Evolutionary conservation across 2,888 invertebrate genomes (phyloP).

Genomic region (Ernsta delagoae): DNA sequence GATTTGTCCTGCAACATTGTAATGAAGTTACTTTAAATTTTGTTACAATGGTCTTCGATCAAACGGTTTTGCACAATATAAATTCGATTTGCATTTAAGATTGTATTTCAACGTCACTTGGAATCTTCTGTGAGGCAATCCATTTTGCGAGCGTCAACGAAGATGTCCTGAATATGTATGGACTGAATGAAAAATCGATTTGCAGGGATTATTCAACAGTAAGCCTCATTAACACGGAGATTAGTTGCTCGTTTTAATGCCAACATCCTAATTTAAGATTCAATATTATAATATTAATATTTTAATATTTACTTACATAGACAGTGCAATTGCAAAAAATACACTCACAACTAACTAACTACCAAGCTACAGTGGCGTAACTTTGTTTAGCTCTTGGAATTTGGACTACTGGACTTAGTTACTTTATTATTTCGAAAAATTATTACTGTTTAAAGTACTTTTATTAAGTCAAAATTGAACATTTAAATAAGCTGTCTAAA

Average conservation of each 20-base stretch:
- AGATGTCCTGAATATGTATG: slow-evolving; percentile 47
- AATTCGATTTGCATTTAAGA: slow-evolving; percentile 22
- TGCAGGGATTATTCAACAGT: slow-evolving; percentile 50
- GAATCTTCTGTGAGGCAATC: slow-evolving; percentile 36
- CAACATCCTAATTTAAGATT: slow-evolving; percentile 33
- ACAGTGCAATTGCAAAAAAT: no score
- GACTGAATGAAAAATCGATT: slow-evolving; percentile 44
- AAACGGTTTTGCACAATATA: background rate
- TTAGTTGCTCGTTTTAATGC: slow-evolving; percentile 49
- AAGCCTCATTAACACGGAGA: slow-evolving; percentile 54
- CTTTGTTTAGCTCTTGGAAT: no score
- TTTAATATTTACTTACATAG: no score
- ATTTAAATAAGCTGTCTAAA: no score
- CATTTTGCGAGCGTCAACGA: slow-evolving; percentile 41
- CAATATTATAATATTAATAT: background rate
- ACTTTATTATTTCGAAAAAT: no score
- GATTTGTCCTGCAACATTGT: no score
- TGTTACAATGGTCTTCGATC: background rate
- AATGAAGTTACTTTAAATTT: background rate
- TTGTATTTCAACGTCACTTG: slow-evolving; percentile 8
- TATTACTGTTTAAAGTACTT: no score
- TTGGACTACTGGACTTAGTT: no score
- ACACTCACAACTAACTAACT: no score
- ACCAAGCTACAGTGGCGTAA: no score
- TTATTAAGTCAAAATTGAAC: no score